Conservation (phyloP, 2,113 vertebrate species). For the Artemisiospiza belli region DNA sequence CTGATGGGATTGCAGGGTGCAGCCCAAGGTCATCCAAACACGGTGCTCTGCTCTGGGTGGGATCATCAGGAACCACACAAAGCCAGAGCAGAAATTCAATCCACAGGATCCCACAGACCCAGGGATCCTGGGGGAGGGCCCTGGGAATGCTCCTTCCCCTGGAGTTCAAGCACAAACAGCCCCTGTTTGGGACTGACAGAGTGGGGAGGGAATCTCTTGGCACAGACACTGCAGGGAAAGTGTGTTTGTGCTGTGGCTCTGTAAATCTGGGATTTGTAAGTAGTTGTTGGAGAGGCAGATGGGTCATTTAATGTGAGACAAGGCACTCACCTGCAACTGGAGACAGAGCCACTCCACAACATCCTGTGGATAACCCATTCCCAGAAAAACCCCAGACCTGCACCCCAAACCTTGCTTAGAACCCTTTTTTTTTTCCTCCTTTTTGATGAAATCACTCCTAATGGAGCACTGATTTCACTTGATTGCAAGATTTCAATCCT, state of each 20-base stretch:
- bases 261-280: background rate
- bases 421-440: fast-evolving
- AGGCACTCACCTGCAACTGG: background rate
- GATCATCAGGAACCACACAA: background rate
- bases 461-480: background rate
- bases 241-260: fast-evolving
- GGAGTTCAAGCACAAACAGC: background rate
- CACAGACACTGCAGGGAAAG: fast-evolving
- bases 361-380: background rate
- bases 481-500: background rate
- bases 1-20: slow-evolving; percentile 30
- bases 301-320: background rate
- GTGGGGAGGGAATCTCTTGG: background rate
- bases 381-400: background rate
- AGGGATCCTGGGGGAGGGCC: background rate
- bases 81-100: background rate
- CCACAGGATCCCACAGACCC: background rate
- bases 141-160: background rate
- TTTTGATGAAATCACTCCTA: background rate
- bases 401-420: background rate
- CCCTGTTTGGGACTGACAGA: background rate
- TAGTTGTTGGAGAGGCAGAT: fast-evolving
- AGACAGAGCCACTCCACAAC: background rate
- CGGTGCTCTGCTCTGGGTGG: background rate
- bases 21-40: slow-evolving; percentile 41